Base-by-base conservation (phyloP, 2,888 invertebrate genomes). In the Geotrupes spiniger region DNA sequence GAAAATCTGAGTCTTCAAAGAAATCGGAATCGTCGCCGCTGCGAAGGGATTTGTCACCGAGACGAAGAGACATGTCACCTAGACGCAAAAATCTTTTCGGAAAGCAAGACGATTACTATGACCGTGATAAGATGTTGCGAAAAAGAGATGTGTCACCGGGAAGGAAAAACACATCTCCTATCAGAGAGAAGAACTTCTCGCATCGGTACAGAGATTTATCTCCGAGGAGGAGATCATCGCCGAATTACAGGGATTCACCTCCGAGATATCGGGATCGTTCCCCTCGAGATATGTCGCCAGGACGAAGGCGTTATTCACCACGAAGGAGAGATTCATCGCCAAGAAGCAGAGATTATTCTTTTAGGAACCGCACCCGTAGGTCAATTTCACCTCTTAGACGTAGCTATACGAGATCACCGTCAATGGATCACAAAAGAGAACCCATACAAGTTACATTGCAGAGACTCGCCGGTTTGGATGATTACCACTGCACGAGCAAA, bases 391-490 rank as follows among this genome's bases (percentile, higher is more conserved):
- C 38, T 5, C 33, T 26, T 17, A 42, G 16, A 26, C 36, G 42
- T 6, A 46, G 46, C 42, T 50, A 42, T 16, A 50, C 42, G 14
- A 36, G 50, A 37, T 50, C 50, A 6, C 42, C 42, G 14, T 46
- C 45, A 8, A 33, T 29, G 11, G 36, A 26, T 14, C 41, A 26
- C 25, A 46, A 41, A 17, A 46, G 36, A 17, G 40, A 46, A 33
- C 36, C 41, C 6, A 41, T 56, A 37, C 56, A 51, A 44, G 51
- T 51, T 39, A 57, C 50, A 14, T 50, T 44, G 26, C 56, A 46
- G 49, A 58, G 52, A 46, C 47, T 57, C 4, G 54, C 58, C 10
- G 53, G 52, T n/a, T 36, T 59, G 2, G 52, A 55, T 12, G 50
- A 53, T 27, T 52, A 54, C 12, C 39, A 36, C 8, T 12, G 17